Evolutionary conservation across 2,113 vertebrate genomes (phyloP), one percentile per base, ranked within the genome.

Genomic region (Sturnus vulgaris): DNA sequence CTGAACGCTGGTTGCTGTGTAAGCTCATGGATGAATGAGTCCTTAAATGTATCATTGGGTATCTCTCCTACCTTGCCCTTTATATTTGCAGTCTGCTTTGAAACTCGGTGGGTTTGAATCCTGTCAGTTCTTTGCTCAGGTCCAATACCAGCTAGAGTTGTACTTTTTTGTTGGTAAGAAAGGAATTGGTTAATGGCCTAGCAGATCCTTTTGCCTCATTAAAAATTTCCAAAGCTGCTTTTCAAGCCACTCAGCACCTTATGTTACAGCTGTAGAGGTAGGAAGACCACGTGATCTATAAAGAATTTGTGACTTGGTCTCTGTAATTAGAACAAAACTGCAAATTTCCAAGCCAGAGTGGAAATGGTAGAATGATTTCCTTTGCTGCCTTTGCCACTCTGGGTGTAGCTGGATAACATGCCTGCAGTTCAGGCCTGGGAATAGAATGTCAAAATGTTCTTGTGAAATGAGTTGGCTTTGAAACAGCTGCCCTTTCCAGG

Each of bases 151-250:
- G 12, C 70, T 82, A 30, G 37, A 82, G 22, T 31, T 37, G 27
- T 59, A 21, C 14, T 56, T 82, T 63, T 68, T 28, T 63, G 13
- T 28, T 27, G 27, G 44, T 65, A 44, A 82, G 66, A 86, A 84
- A 84, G 56, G 70, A 95, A 66, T 63, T 14, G 4, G 61, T 23
- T 33, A 85, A 77, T 86, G 71, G 52, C 73, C 73, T 53, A 70
- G 59, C 72, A 83, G 64, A 68, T 44, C 11, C 42, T 91, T 84
- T 90, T 95, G 64, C 77, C 66, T 60, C 85, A 71, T 68, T 56
- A 75, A 91, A 65, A 52, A 59, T 83, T 94, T 93, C 73, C 53
- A 72, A 61, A 86, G 23, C 83, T 77, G 46, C 86, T 91, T 92
- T 76, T 92, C 55, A 82, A 85, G 37, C 72, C 47, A 18, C 60